Base-by-base conservation (phyloP, 2,113 vertebrate genomes). In the Equus quagga region DNA sequence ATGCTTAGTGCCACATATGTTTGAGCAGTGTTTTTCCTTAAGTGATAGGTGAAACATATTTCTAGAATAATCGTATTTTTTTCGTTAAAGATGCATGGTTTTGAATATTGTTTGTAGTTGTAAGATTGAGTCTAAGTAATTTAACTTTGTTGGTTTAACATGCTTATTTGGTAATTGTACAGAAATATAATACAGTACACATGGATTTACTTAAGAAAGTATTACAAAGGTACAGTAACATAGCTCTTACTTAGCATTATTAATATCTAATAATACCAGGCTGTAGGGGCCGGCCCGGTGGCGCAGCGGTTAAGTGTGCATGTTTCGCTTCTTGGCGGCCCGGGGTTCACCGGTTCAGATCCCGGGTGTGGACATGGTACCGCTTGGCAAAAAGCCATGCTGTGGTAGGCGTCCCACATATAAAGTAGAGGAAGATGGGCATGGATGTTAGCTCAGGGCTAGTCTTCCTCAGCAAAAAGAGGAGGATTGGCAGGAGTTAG, bases 41-140 rank as follows among this genome's bases (percentile, higher is more conserved):
- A 83, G 0, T 87, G 33, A 23, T 26, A 87, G 49, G 9, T 86
- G 17, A 82, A 95, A 49, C 44, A 28, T 78, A 76, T 70, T 88
- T 96, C 41, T 95, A 75, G 36, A 78, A 64, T 96, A 58, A 81
- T 3, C 6, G 8, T 31, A 69, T 73, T 17, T 46, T 95, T 88
- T 89, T 91, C 8, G 70, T 94, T 94, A 89, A 94, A 69, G 49
- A 24, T 95, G 6, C 14, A 9, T 92, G 87, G 51, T 92, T 94
- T 80, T 64, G 24, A 36, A 56, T 10, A 67, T 90, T 87, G 19
- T 67, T 93, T 65, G 19, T 11, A 89, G n/a, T 73, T 8, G 54
- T 28, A 31, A 46, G 10, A 58, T 85, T 94, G 36, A 73, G 36
- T 92, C 46, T 56, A 69, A 75, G 36, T 96, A 69, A 91, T 14